Percentiles rank a stretch among this genome's conserved stretches.
Conservation (phyloP, 2,797 vertebrate species). For the Labroides dimidiatus region DNA sequence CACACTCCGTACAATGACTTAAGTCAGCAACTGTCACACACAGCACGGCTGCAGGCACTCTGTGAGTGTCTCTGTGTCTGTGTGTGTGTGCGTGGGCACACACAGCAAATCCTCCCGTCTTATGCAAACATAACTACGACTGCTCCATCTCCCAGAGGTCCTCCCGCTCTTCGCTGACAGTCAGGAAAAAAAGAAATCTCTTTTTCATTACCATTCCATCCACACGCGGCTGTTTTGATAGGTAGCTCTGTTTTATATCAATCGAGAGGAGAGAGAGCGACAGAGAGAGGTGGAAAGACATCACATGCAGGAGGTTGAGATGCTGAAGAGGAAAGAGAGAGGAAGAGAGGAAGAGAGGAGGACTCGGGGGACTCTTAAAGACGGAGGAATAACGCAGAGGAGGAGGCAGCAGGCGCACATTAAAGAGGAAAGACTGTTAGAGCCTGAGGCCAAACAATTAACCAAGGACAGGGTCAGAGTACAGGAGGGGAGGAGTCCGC, state of each 20-base stretch:
- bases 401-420: constrained; percentile 29
- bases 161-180: constrained; percentile 17
- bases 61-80: not conserved
- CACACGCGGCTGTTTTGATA: constrained; percentile 34
- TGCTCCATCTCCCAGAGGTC: constrained; percentile 37
- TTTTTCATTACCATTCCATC: constrained; percentile 31
- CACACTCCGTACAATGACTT: constrained; percentile 32
- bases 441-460: constrained; percentile 32
- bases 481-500: not conserved
- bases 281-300: constrained; percentile 19
- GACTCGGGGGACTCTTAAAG: constrained; percentile 30
- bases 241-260: constrained; percentile 27
- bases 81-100: not conserved
- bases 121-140: constrained; percentile 20
- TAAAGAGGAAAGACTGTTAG: constrained; percentile 8
- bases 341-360: constrained; percentile 23
- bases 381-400: constrained; percentile 26
- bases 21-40: constrained; percentile 46
- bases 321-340: constrained; percentile 11
- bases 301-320: constrained; percentile 29
- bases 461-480: constrained; percentile 6
- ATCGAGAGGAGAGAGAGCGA: not conserved
- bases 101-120: constrained; percentile 18
- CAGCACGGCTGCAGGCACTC: constrained; percentile 37
- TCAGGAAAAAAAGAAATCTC: constrained; percentile 7